These are phyloP conservation scores for Myiagra hebetior DNA, from an alignment of 2,113 vertebrate species.

Conservation along the genomic window DNA sequence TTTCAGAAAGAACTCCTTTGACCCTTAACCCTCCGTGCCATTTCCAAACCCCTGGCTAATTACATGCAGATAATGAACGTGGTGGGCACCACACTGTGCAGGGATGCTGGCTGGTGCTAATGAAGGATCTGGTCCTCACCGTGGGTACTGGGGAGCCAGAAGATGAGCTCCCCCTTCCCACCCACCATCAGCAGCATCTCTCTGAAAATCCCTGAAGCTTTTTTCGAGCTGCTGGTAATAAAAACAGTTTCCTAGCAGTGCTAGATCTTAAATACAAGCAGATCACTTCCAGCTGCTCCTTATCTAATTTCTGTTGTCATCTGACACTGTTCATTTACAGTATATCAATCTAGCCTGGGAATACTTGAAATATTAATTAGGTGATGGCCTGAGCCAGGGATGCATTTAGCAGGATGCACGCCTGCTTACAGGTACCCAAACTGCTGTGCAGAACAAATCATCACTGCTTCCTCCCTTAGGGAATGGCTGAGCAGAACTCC, in stretches of 20 bases:
- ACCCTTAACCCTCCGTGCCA: not conserved
- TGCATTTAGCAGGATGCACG: not conserved
- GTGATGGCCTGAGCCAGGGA: fast-evolving
- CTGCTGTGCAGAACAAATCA: not conserved
- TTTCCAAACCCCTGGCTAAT: not conserved
- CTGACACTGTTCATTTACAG: slow-evolving; percentile 39
- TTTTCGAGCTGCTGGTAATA: not conserved
- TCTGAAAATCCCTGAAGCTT: not conserved
- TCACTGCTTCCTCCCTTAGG: not conserved
- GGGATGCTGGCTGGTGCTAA: not conserved
- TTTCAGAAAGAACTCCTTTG: not conserved
- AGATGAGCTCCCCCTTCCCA: not conserved
- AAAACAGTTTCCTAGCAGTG: not conserved
- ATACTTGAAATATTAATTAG: slow-evolving; percentile 54
- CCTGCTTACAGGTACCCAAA: not conserved
- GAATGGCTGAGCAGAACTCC: not conserved
- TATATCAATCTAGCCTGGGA: not conserved
- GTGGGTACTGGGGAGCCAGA: not conserved
- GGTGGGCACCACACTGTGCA: not conserved
- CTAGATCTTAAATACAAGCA: not conserved
- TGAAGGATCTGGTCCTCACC: not conserved
- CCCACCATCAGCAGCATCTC: not conserved
- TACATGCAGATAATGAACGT: fast-evolving
- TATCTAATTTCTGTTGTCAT: slow-evolving; percentile 19
- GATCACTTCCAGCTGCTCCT: slow-evolving; percentile 42